Base-by-base conservation (phyloP, 1,140 invertebrate genomes). In the Mamestra configurata region DNA sequence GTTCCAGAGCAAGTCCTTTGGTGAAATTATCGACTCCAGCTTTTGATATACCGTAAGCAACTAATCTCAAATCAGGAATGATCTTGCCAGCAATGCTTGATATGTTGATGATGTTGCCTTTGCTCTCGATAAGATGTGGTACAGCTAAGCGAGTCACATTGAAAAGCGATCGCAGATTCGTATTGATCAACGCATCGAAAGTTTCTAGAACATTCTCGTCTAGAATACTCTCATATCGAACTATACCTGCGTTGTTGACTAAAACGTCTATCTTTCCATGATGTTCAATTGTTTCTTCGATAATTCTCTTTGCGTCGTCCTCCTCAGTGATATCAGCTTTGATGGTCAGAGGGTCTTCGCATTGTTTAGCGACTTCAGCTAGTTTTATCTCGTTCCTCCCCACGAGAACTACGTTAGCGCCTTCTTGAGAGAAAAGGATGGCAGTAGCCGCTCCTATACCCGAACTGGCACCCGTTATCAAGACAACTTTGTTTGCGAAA, bases 221-320 rank as follows among this genome's bases (percentile, higher is more conserved):
- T 87, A 97, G 96, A 15, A 92, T 92, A n/a, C 27, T 70, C 11
- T 97, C 97, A 55, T 75, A 86, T 84, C 96, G 96, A n/a, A 98
- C 82, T 78, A 97, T 96, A 5, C 97, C 97, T 68, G 97, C 97
- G 95, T 97, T 97, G 87, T 98, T 98, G 1, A 98, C 94, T 8
- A 97, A 88, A 49, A 97, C 92, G 89, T 97, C 96, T 10, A 97
- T 84, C 88, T 95, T 95, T 6, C 96, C 96, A 87, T 95, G 97
- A 59, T 95, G 93, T 46, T 96, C 86, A 15, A 97, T 90, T 0
- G 96, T 96, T 10, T 93, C 89, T 2, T 97, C 89, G 1, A 97
- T 82, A 53, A 97, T 95, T 15, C 92, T 95, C 83, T 96, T 88
- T 1, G 94, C 94, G 83, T 97, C 97, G 13, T 88, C 88, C 88